phyloP scores from a whole-genome alignment of 2,113 vertebrate genomes.

The Pogona vitticeps region DNA sequence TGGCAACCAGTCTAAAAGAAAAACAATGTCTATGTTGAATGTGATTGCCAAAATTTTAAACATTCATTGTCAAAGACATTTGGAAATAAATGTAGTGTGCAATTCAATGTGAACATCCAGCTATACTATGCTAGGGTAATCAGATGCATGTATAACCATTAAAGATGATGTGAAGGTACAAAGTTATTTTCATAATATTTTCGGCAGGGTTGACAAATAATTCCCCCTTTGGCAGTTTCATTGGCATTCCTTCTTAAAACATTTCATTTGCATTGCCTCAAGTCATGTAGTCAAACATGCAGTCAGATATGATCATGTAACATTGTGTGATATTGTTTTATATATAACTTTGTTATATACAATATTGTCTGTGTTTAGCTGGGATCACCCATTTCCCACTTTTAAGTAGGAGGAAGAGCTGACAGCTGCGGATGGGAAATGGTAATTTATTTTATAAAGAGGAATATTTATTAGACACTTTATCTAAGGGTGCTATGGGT shows the following conservation, averaged over 20 bases:
- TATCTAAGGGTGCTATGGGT: neutral
- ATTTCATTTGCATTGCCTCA: neutral
- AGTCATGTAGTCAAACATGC: neutral
- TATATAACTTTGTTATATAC: no score
- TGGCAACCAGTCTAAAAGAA: neutral
- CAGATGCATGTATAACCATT: neutral
- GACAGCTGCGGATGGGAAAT: neutral
- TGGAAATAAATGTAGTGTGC: slow-evolving; percentile 9
- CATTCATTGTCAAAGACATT: neutral
- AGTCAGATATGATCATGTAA: neutral
- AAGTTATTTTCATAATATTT: neutral
- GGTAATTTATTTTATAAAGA: neutral
- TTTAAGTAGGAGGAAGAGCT: neutral
- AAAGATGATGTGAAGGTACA: neutral
- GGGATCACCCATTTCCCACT: neutral
- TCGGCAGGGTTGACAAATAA: neutral
- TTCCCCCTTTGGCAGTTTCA: neutral
- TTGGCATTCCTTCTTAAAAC: neutral
- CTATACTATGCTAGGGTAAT: slow-evolving; percentile 2
- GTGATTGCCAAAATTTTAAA: neutral
- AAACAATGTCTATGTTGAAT: neutral
- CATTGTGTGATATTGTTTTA: neutral
- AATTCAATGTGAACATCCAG: neutral
- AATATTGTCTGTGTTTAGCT: neutral
- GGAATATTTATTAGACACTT: neutral